Conservation (phyloP, 2,113 vertebrate species). For the Rhinoderma darwinii region DNA sequence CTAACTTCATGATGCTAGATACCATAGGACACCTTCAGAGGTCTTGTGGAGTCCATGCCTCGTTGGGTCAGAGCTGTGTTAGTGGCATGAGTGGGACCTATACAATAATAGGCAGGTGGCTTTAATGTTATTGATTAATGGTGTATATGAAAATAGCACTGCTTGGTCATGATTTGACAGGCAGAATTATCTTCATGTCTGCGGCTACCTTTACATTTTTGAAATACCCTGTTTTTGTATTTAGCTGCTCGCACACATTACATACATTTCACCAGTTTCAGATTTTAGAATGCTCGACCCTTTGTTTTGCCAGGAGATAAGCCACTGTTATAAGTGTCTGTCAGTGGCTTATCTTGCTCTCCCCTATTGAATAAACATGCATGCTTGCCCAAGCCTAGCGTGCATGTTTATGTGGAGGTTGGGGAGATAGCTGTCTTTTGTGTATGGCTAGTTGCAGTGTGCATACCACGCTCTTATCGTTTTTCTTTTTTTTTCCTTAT, state of each 20-base stretch:
- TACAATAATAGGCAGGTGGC: no score
- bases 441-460: background rate
- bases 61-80: no score
- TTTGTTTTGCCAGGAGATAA: background rate
- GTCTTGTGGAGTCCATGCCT: no score
- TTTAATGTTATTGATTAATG: no score
- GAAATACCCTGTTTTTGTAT: background rate
- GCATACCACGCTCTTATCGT: no score
- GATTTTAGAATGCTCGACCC: background rate
- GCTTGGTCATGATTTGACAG: background rate
- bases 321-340: background rate
- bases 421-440: background rate
- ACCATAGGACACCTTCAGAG: no score
- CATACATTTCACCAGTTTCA: background rate
- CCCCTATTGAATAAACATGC: background rate
- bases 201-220: background rate
- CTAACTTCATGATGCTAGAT: no score
- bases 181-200: background rate
- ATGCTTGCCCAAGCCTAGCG: background rate
- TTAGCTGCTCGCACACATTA: background rate
- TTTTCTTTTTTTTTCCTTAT: background rate
- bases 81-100: no score
- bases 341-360: background rate
- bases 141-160: background rate
- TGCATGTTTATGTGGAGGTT: background rate